A percentile compares a stretch with the other conserved stretches of the same genome.
These are phyloP conservation scores for Drosophila monieri DNA, from an alignment of 2,888 invertebrate genomes.

Conservation along the genomic window DNA sequence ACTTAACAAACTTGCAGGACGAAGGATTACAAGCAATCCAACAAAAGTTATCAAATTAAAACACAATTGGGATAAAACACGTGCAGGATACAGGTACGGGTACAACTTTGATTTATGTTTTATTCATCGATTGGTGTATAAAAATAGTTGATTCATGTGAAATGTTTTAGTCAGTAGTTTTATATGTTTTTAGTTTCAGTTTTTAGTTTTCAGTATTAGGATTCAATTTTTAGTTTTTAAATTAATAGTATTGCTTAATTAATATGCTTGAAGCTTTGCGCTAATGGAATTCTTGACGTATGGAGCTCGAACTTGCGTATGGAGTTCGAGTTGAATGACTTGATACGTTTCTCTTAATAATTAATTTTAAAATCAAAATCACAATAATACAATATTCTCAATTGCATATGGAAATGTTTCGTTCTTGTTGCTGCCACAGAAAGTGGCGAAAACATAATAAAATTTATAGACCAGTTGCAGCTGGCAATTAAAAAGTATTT, in stretches of 20 bases:
- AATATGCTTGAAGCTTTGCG: slow-evolving; percentile 38
- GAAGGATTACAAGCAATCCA: slow-evolving; percentile 13
- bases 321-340: slow-evolving; percentile 44
- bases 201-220: slow-evolving; percentile 24
- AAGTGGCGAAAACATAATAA: neutral
- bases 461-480: neutral
- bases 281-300: slow-evolving; percentile 29
- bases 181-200: slow-evolving; percentile 9
- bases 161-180: slow-evolving; percentile 1
- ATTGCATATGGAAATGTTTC: slow-evolving; percentile 17
- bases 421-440: neutral
- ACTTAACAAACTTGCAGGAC: slow-evolving; percentile 45
- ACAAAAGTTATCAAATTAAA: slow-evolving; percentile 30
- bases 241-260: slow-evolving; percentile 63
- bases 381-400: slow-evolving; percentile 15
- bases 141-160: slow-evolving; percentile 20
- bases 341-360: slow-evolving; percentile 22
- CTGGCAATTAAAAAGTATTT: neutral
- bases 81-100: slow-evolving; percentile 32
- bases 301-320: slow-evolving; percentile 25
- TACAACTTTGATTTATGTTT: slow-evolving; percentile 21
- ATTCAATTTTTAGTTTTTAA: slow-evolving; percentile 21
- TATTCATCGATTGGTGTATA: slow-evolving; percentile 36
- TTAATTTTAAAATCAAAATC: slow-evolving; percentile 31
- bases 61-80: slow-evolving; percentile 27